Evolutionary conservation across 1,140 invertebrate species (phyloP).

Genomic region (Liolophura sinensis): DNA sequence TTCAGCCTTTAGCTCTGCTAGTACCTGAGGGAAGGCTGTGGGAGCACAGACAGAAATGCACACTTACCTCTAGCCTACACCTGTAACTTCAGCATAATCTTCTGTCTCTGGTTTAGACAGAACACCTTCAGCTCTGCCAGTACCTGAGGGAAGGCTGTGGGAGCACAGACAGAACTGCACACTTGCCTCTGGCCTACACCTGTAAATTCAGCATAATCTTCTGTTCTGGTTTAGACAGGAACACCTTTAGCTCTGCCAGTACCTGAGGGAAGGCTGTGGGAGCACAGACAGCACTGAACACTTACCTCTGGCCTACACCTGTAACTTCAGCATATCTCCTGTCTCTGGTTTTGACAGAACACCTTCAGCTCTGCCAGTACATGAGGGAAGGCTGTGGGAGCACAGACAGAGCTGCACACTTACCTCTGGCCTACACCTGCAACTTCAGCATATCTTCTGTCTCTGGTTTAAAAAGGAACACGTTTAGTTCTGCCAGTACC

Average conservation of each 20-base stretch:
- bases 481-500: conserved; percentile 70
- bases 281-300: no score
- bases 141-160: conserved; percentile 70
- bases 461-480: no score
- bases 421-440: no score
- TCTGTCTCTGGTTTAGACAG: conserved; percentile 59
- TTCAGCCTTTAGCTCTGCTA: no score
- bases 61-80: conserved; percentile 71
- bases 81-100: conserved; percentile 66
- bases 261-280: conserved; percentile 65
- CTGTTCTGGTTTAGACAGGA: no score
- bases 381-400: conserved; percentile 69
- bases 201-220: no score
- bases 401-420: no score
- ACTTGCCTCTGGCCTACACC: no score
- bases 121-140: conserved; percentile 71
- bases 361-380: conserved; percentile 70
- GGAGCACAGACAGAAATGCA: no score
- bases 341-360: conserved; percentile 63
- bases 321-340: conserved; percentile 65
- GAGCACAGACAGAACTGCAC: no score
- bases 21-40: conserved; percentile 67
- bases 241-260: no score
- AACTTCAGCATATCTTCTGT: no score
- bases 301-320: conserved; percentile 72